phyloP scores from a whole-genome alignment of 1,140 invertebrate species.

The Pseudomyrmex gracilis region DNA sequence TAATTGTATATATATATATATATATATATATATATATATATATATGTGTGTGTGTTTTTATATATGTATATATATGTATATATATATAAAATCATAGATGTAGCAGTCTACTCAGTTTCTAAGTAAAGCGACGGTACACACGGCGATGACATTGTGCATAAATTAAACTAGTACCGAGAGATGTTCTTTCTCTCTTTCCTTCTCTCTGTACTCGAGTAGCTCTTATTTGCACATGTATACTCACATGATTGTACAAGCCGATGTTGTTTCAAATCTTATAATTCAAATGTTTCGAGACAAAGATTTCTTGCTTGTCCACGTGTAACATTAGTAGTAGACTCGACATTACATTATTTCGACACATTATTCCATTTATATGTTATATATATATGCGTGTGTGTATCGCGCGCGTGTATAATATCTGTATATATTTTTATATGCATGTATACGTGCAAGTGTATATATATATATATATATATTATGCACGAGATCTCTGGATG shows the following conservation, averaged over 20 bases:
- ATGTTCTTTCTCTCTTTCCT: too few relatives aligned
- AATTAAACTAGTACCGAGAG: slow-evolving; percentile 75
- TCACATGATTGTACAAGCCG: slow-evolving; percentile 44
- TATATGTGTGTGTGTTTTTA: too few relatives aligned
- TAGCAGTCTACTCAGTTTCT: slow-evolving; percentile 79
- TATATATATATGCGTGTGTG: not conserved
- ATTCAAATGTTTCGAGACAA: not conserved
- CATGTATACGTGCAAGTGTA: slow-evolving; percentile 51
- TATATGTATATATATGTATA: too few relatives aligned
- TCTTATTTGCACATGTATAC: slow-evolving; percentile 67
- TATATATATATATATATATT: slow-evolving; percentile 73
- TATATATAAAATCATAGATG: not conserved
- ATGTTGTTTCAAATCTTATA: slow-evolving; percentile 32
- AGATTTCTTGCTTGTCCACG: slow-evolving; percentile 29
- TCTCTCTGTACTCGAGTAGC: slow-evolving; percentile 54
- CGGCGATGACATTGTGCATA: slow-evolving; percentile 75
- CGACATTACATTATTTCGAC: slow-evolving; percentile 39
- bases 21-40: too few relatives aligned
- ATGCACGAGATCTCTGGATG: slow-evolving; percentile 83
- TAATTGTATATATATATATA: too few relatives aligned
- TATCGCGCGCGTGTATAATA: too few relatives aligned
- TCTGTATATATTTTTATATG: slow-evolving; percentile 43
- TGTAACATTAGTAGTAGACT: slow-evolving; percentile 61
- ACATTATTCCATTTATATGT: slow-evolving; percentile 45
- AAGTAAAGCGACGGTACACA: slow-evolving; percentile 78